These are phyloP conservation scores for Mormyrus iriodes DNA, from an alignment of 2,113 vertebrate genomes.

Conservation along the genomic window DNA sequence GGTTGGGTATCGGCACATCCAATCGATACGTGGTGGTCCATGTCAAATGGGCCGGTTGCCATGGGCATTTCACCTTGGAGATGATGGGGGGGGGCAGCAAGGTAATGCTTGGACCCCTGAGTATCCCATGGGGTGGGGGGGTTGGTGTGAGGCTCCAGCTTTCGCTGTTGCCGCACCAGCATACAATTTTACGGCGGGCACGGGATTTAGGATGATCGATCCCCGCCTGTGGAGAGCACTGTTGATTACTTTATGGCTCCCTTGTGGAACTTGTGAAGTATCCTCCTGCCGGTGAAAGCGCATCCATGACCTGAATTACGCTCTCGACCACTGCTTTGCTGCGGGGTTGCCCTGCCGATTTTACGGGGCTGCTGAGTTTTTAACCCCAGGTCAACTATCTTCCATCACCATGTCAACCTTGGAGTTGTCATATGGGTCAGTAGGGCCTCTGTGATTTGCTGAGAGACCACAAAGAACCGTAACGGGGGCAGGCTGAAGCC, in stretches of 20 bases:
- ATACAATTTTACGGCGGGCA: constrained; percentile 25
- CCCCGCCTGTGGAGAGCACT: constrained; percentile 11
- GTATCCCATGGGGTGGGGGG: constrained; percentile 38
- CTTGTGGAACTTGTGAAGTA: not conserved
- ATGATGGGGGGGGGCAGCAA: not conserved
- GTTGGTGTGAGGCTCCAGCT: constrained; percentile 43
- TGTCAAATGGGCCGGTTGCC: constrained; percentile 43
- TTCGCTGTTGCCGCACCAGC: constrained; percentile 42
- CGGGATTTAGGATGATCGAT: constrained; percentile 38
- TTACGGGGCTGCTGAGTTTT: not conserved
- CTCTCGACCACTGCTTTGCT: not conserved
- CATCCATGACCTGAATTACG: not conserved
- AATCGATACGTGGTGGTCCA: constrained; percentile 68
- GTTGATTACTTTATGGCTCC: not conserved
- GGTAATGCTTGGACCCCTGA: not conserved
- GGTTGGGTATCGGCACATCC: constrained; percentile 21
- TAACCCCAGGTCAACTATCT: not conserved
- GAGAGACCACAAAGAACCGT: not conserved
- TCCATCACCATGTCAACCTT: not conserved
- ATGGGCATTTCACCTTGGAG: not conserved
- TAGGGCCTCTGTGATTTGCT: not conserved
- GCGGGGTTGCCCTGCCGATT: not conserved
- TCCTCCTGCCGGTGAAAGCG: not conserved
- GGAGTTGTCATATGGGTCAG: not conserved
- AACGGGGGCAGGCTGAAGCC: not conserved